A percentile compares a stretch with the other conserved stretches of the same genome.
These are phyloP conservation scores for Glaucidium brasilianum DNA, from an alignment of 2,113 vertebrate species.

Conservation along the genomic window DNA sequence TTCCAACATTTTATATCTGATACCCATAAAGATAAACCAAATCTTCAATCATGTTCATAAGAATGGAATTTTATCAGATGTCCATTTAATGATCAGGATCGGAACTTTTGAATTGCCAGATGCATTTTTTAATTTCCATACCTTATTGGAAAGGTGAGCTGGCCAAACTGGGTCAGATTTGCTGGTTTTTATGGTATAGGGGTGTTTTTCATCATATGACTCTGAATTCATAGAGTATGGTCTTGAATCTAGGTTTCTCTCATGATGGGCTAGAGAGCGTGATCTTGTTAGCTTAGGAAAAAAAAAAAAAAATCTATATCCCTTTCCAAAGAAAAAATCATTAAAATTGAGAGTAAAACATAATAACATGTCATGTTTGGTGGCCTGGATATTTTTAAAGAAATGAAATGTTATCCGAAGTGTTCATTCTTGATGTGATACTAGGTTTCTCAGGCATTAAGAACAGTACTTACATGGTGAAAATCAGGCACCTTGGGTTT, in stretches of 20 bases:
- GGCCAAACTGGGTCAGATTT: background rate
- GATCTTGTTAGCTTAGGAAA: background rate
- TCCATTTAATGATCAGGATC: background rate
- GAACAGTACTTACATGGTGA: background rate
- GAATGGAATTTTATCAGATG: background rate
- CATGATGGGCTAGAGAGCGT: background rate
- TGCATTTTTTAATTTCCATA: background rate
- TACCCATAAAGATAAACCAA: background rate
- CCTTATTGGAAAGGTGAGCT: background rate
- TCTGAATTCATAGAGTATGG: background rate
- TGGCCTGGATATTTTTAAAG: background rate
- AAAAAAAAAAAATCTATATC: background rate
- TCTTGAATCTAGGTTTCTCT: background rate
- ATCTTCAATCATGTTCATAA: background rate
- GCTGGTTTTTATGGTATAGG: background rate
- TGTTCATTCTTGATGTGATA: background rate
- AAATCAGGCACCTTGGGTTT: background rate
- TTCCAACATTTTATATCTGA: background rate
- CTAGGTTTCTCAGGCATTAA: background rate
- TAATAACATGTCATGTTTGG: background rate
- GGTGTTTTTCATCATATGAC: background rate
- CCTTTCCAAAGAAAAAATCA: background rate
- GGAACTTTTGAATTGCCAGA: background rate
- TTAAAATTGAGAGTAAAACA: background rate
- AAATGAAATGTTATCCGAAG: background rate